phyloP scores from a whole-genome alignment of 2,888 invertebrate genomes.

The Fissipunctia ypsillon region DNA sequence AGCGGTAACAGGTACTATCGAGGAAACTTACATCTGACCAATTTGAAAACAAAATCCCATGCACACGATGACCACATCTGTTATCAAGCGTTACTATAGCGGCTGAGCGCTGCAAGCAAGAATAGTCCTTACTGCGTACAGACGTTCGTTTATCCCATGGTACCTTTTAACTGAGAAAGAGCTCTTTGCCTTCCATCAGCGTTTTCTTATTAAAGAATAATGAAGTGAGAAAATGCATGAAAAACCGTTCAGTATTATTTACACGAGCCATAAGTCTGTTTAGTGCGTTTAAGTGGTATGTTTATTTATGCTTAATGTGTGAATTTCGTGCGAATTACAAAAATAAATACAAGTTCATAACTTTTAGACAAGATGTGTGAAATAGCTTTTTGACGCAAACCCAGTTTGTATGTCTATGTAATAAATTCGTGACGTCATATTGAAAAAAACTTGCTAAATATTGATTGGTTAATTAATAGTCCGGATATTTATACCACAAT shows the following conservation, averaged over 20 bases:
- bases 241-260: constrained; percentile 40
- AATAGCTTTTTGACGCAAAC: constrained; percentile 37
- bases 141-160: no score
- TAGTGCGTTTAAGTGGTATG: constrained; percentile 32
- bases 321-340: constrained; percentile 43
- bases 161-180: constrained; percentile 20
- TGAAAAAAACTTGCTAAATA: neutral
- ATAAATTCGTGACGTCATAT: neutral
- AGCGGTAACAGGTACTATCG: constrained; percentile 13
- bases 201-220: constrained; percentile 40
- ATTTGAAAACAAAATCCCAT: no score
- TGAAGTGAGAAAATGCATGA: constrained; percentile 30
- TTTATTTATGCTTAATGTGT: constrained; percentile 39
- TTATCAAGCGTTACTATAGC: no score
- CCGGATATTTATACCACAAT: constrained; percentile 6
- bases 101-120: no score
- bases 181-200: constrained; percentile 23
- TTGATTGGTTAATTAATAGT: constrained; percentile 15
- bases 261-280: constrained; percentile 32
- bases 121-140: no score
- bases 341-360: constrained; percentile 40
- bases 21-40: no score
- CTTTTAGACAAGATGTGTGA: constrained; percentile 43
- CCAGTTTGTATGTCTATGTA: constrained; percentile 1
- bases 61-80: no score